Conservation (phyloP, 2,113 vertebrate genomes). For the Scomber colias region DNA sequence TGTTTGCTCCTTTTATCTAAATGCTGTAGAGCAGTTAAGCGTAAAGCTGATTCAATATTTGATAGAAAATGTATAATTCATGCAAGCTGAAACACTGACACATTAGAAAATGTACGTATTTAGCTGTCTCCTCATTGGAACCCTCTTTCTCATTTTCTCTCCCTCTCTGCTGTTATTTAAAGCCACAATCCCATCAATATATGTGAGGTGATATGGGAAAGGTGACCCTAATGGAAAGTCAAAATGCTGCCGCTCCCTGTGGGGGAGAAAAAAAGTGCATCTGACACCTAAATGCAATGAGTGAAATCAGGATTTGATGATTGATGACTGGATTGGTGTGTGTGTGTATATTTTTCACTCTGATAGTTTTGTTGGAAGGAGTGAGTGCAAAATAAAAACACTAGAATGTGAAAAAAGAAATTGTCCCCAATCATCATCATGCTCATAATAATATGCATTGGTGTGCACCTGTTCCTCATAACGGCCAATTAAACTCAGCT, state of each 20-base stretch:
- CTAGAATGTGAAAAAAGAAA: background rate
- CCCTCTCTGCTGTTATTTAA: constrained; percentile 33
- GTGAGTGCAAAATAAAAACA: background rate
- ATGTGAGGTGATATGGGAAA: constrained; percentile 29
- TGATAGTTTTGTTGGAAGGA: constrained; percentile 14
- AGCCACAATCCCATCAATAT: constrained; percentile 40
- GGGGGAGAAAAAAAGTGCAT: constrained; percentile 16
- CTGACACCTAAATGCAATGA: constrained; percentile 48
- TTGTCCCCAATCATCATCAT: background rate
- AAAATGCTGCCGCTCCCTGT: constrained; percentile 34
- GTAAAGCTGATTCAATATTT: constrained; percentile 30
- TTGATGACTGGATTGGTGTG: constrained; percentile 42
- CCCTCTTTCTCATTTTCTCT: background rate
- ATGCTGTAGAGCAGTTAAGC: background rate
- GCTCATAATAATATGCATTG: constrained; percentile 1
- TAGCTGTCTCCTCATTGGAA: background rate
- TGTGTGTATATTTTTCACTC: constrained; percentile 12
- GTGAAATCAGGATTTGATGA: constrained; percentile 38
- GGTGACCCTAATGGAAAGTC: constrained; percentile 66
- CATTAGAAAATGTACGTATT: constrained; percentile 3
- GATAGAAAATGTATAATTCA: constrained; percentile 14
- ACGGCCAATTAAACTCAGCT: background rate
- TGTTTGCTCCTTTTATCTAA: constrained; percentile 13
- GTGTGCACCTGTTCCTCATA: background rate
- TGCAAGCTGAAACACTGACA: constrained; percentile 8